Conservation (phyloP, 2,113 vertebrate species). For the Tenrec ecaudatus region DNA sequence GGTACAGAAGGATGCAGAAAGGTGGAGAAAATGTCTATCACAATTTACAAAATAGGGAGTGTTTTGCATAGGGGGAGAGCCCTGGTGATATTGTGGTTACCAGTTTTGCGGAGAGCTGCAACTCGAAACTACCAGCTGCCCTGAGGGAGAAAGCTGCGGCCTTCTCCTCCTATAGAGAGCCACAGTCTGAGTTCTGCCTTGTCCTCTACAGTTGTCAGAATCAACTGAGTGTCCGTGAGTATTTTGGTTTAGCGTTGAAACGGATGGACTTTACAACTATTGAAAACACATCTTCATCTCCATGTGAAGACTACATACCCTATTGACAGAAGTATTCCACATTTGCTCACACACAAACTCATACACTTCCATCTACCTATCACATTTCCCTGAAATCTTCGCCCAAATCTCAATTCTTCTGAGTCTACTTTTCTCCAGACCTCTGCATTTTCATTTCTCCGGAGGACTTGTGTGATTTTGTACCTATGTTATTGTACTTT, state of each 20-base stretch:
- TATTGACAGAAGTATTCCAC: neutral
- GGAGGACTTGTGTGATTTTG: neutral
- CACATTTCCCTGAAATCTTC: neutral
- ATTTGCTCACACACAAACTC: neutral
- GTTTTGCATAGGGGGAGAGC: neutral
- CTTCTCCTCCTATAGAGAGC: too few species aligned
- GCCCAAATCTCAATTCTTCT: neutral
- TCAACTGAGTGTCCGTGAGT: too few species aligned
- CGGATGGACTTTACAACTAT: neutral
- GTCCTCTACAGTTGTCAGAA: too few species aligned
- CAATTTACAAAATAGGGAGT: neutral
- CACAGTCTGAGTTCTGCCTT: too few species aligned
- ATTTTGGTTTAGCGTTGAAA: neutral
- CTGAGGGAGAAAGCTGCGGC: too few species aligned
- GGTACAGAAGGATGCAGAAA: neutral
- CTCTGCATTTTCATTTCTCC: neutral
- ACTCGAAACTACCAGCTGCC: too few species aligned
- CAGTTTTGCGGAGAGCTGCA: too few species aligned
- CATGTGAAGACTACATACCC: neutral
- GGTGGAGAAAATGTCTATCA: neutral
- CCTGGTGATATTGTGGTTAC: too few species aligned
- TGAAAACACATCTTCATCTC: neutral
- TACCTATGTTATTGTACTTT: neutral
- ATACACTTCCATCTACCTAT: neutral
- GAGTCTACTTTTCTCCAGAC: neutral